Evolutionary conservation across 2,797 vertebrate species (phyloP), one percentile per base, ranked within the genome.

Genomic region (Gallinago stenura): DNA sequence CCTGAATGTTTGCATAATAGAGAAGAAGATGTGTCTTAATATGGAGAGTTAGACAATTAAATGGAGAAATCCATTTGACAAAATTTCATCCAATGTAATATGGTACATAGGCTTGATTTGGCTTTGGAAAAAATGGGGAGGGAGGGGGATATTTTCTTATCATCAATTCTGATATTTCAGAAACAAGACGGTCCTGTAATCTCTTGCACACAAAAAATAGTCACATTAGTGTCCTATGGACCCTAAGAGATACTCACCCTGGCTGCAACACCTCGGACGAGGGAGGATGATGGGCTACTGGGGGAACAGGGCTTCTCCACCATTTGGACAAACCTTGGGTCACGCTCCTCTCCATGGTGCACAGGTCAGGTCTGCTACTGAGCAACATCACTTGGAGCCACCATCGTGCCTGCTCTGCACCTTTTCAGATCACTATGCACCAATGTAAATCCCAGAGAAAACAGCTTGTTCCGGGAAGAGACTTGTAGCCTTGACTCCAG

Each of bases 1-100:
- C 92, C 90, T 93, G 83, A 78, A 76, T 66, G 72, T 71, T 89
- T 91, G 79, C 50, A 76, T 75, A 91, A 83, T 31, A 41, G 58
- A 35, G 61, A 83, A 89, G 92, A 95, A 83, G 19, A 78, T 54
- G 25, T 65, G 18, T 58, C 50, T 83, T 75, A 72, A 69, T 78
- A 37, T n/a, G 31, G 39, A 89, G n/a, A 82, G 22, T 68, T 73
- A 89, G 31, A 35, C 26, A 87, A 82, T 90, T 87, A 89, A 70
- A 87, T 43, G 21, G 20, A 73, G 50, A 89, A 65, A 48, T 70
- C 17, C 26, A 45, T 35, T 87, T 87, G 16, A 75, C 8, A 25
- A 89, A 75, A 87, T 78, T 83, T 87, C 10, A 14, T 39, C 51
- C 28, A 33, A 5, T 11, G 28, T 70, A 70, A 76, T 68, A 87